Conservation (phyloP, 2,797 vertebrate genomes). For the Pantherophis alleghaniensis region DNA sequence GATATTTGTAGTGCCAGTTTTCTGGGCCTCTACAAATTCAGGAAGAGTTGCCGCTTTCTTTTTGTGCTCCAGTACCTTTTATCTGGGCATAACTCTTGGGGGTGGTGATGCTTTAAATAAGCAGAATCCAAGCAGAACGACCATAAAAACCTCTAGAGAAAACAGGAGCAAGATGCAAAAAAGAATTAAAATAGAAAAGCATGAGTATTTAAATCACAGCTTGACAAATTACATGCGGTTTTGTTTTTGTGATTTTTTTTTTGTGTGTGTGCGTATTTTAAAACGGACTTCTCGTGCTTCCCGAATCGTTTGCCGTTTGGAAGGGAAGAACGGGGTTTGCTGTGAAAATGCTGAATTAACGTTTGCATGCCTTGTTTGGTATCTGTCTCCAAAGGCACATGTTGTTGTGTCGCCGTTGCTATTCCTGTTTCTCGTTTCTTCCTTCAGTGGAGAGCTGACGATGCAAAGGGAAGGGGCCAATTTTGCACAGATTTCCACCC, state of each 20-base stretch:
- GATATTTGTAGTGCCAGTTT: neutral
- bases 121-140: neutral
- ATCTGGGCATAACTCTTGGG: no score
- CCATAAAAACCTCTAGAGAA: neutral
- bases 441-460: neutral
- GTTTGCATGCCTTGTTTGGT: neutral
- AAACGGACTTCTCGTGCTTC: neutral
- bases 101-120: neutral
- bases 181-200: neutral
- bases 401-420: neutral
- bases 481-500: neutral
- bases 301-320: neutral
- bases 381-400: neutral
- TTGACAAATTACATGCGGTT: neutral
- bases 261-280: no score
- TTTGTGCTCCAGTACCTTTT: neutral
- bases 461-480: neutral
- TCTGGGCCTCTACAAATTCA: neutral
- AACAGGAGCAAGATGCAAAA: neutral
- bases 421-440: neutral
- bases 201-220: neutral
- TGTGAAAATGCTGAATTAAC: neutral
- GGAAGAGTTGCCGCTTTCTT: no score
- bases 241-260: no score
- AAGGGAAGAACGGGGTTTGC: no score